phyloP scores from a whole-genome alignment of 2,797 vertebrate genomes.

The Melanotaenia pygmaea region DNA sequence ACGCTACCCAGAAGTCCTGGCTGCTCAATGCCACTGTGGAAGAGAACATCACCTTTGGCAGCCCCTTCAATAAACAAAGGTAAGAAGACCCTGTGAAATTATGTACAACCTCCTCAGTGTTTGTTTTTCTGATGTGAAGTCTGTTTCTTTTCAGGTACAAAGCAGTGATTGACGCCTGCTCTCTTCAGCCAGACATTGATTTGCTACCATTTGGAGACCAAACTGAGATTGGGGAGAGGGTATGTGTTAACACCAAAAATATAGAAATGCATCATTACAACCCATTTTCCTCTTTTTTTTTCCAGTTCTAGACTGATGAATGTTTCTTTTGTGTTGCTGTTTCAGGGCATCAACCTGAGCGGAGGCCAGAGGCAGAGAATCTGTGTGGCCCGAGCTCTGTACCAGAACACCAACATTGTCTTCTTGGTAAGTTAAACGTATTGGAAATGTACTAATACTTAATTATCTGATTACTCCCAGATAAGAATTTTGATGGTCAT shows the following conservation, averaged over 20 bases:
- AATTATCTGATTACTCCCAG: too few species aligned
- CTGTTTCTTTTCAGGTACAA: slow-evolving; percentile 87
- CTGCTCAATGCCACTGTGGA: slow-evolving; percentile 97
- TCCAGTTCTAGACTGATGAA: not conserved
- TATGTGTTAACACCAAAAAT: slow-evolving; percentile 53
- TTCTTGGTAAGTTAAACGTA: slow-evolving; percentile 88
- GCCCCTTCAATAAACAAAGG: slow-evolving; percentile 96
- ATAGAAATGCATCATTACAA: not conserved
- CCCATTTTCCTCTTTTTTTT: not conserved
- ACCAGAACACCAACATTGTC: slow-evolving; percentile 98
- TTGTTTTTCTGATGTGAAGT: not conserved
- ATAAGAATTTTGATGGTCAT: too few species aligned
- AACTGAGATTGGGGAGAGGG: slow-evolving; percentile 98
- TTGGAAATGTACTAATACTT: too few species aligned
- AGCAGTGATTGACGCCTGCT: slow-evolving; percentile 96
- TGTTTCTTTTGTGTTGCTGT: not conserved
- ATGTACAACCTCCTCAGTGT: not conserved
- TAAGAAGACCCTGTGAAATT: slow-evolving; percentile 5
- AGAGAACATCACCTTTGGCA: slow-evolving; percentile 98
- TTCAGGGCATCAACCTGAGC: slow-evolving; percentile 96
- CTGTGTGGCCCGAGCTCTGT: slow-evolving; percentile 95
- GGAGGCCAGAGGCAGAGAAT: slow-evolving; percentile 98
- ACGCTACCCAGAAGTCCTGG: slow-evolving; percentile 98
- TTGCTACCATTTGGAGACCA: slow-evolving; percentile 97
- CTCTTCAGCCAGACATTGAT: slow-evolving; percentile 97